Evolutionary conservation across 2,797 vertebrate species (phyloP), one percentile per base, ranked within the genome.

Genomic region (Myioborus melanocephalus): DNA sequence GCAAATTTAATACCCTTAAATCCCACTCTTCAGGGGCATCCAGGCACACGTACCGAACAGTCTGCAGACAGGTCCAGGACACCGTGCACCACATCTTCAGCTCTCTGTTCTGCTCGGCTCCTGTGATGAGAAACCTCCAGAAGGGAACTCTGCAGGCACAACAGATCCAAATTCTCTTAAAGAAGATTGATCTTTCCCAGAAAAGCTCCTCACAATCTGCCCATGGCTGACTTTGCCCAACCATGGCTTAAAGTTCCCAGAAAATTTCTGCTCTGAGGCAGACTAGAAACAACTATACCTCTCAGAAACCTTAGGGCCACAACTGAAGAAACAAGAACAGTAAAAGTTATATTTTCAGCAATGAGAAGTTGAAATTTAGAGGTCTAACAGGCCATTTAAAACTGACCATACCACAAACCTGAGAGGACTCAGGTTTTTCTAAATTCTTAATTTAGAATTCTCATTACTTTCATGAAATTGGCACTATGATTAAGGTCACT

Each of bases 11-110:
- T 3, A 23, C 6, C 32, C 49, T 22, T 32, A 53, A 89, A 80
- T 5, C 24, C 55, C 88, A 14, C 10, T 14, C 55, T 26, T 23
- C 23, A 19, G 44, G 46, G 32, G 32, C 68, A 30, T 4, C 2
- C 8, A 22, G 4, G 35, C 39, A 24, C 21, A 53, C 96, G 32
- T 72, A 99, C 99, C 98, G 98, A 83, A 99, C 98, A 24, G 99
- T 99, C 95, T 99, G 99, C 79, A 99, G 98, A 92, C 99, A 99
- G 21, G 99, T 99, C 99, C 99, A 99, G 39, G 99, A 99, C 52
- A 99, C 99, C 0, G 99, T 99, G 97, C 99, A 99, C 99, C 99
- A 99, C 98, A 99, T 98, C 97, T 99, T 99, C 73, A 99, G 96
- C 72, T 99, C 99, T 94, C 98, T 99, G 96, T 99, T 99, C 97